Conservation (phyloP, 2,113 vertebrate genomes). For the Aplodontia rufa region DNA sequence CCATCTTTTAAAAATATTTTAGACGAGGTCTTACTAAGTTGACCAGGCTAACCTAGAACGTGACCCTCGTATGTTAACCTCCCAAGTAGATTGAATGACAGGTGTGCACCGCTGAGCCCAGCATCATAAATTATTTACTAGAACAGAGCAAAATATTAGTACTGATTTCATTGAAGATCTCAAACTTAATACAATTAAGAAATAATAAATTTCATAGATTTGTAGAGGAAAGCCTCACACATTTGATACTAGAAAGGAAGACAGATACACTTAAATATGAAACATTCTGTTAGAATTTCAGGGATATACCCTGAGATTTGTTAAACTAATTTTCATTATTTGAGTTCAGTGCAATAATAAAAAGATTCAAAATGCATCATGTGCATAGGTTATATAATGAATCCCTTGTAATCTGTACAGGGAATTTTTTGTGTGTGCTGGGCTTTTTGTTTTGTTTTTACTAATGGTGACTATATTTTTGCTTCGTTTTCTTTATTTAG, state of each 20-base stretch:
- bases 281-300: conserved; percentile 19
- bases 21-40: too few relatives aligned
- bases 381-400: background rate
- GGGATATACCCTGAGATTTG: background rate
- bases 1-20: too few relatives aligned
- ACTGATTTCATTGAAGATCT: background rate
- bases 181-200: conserved; percentile 39
- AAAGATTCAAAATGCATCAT: background rate
- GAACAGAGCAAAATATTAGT: background rate
- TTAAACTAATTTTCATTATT: background rate
- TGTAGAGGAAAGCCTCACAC: background rate
- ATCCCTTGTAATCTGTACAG: background rate
- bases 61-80: too few relatives aligned
- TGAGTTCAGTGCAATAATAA: background rate
- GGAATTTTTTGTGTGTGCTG: background rate
- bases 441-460: background rate
- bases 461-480: background rate
- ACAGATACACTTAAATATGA: background rate
- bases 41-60: too few relatives aligned
- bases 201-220: background rate
- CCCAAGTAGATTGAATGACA: background rate
- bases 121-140: background rate
- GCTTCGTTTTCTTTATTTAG: background rate
- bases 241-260: background rate
- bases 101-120: too few relatives aligned